phyloP scores from a whole-genome alignment of 2,888 invertebrate genomes.

The Sminthurides aquaticus region DNA sequence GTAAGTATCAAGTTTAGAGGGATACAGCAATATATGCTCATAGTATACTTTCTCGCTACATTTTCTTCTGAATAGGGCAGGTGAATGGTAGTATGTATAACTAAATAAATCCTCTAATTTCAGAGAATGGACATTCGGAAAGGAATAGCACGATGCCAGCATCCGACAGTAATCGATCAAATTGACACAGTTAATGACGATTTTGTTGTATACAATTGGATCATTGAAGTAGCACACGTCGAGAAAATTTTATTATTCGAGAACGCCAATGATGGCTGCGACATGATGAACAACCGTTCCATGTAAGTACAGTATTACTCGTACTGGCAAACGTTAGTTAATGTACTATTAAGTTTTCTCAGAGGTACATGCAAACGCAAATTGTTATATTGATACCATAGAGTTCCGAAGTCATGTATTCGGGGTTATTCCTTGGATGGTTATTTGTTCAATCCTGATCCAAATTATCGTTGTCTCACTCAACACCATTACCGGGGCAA shows the following conservation, averaged over 20 bases:
- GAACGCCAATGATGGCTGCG: constrained; percentile 59
- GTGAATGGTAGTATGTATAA: too few species aligned
- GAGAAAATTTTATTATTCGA: constrained; percentile 72
- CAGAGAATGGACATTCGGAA: constrained; percentile 21
- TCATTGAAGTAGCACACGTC: constrained; percentile 68
- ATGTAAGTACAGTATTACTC: too few species aligned
- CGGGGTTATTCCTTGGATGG: constrained; percentile 8
- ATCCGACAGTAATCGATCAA: constrained; percentile 58
- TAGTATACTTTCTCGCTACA: too few species aligned
- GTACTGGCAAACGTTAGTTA: too few species aligned
- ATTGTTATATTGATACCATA: too few species aligned
- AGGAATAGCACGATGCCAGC: constrained; percentile 5
- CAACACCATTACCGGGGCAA: background rate
- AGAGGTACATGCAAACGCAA: too few species aligned
- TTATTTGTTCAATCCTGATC: constrained; percentile 7
- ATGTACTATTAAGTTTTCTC: too few species aligned
- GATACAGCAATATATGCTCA: too few species aligned
- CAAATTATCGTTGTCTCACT: constrained; percentile 4
- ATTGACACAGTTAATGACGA: constrained; percentile 59
- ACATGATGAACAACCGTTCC: constrained; percentile 61
- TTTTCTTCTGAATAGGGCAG: too few species aligned
- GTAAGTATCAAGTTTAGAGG: constrained; percentile 1
- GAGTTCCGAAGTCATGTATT: constrained; percentile 7
- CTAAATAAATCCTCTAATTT: background rate
- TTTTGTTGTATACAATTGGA: constrained; percentile 70